A percentile compares a stretch with the other conserved stretches of the same genome.
phyloP scores from a whole-genome alignment of 2,113 vertebrate species.

The Mystacornis crossleyi region DNA sequence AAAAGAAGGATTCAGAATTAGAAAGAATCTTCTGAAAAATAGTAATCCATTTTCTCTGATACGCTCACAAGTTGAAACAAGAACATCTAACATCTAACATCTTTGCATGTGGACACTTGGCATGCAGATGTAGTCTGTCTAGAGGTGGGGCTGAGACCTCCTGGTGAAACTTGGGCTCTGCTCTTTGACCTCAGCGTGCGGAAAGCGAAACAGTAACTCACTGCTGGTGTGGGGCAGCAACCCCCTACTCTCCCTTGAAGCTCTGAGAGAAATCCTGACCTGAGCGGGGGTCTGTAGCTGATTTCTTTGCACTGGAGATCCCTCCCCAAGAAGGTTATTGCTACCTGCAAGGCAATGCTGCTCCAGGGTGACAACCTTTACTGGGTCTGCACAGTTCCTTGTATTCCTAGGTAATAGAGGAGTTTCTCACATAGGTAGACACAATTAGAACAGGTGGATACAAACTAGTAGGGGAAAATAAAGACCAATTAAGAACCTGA shows the following conservation, averaged over 20 bases:
- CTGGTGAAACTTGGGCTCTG: not conserved
- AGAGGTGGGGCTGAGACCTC: not conserved
- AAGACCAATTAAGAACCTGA: not conserved
- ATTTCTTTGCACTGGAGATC: not conserved
- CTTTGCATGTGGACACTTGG: not conserved
- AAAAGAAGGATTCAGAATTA: not conserved
- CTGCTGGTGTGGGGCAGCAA: not conserved
- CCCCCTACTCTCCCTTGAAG: not conserved
- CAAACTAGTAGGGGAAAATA: not conserved
- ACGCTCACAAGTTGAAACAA: not conserved
- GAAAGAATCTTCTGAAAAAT: not conserved
- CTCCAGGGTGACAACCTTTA: not conserved
- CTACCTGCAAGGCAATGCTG: not conserved
- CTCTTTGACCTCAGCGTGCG: fast-evolving
- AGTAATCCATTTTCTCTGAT: not conserved
- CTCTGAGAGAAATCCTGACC: not conserved
- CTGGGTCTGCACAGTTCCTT: not conserved
- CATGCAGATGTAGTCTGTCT: not conserved
- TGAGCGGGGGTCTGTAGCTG: not conserved
- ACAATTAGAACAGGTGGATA: not conserved
- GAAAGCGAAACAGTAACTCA: not conserved
- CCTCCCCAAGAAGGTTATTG: not conserved
- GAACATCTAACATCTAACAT: not conserved
- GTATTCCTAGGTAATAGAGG: not conserved
- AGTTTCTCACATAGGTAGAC: not conserved